Conservation (phyloP, 2,113 vertebrate species). For the Podarcis cretensis region DNA sequence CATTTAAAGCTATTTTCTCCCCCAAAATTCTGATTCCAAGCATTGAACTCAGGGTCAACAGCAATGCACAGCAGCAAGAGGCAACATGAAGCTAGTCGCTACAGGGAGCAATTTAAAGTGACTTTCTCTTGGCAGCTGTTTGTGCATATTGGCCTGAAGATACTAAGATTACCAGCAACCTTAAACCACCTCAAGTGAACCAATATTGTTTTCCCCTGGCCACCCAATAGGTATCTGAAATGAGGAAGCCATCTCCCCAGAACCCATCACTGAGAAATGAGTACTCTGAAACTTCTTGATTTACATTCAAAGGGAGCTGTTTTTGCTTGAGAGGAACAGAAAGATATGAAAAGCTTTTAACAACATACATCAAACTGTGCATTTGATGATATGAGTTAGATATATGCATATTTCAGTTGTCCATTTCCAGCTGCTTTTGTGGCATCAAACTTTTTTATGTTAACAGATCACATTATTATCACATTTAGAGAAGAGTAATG, state of each 20-base stretch:
- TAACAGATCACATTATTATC: slow-evolving; percentile 77
- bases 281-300: slow-evolving; percentile 61
- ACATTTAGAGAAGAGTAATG: slow-evolving; percentile 74
- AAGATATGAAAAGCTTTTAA: slow-evolving; percentile 71
- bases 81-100: neutral
- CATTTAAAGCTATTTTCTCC: neutral
- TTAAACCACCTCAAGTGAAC: neutral
- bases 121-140: neutral
- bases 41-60: neutral
- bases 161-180: neutral
- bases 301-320: slow-evolving; percentile 70
- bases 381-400: slow-evolving; percentile 68
- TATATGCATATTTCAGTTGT: slow-evolving; percentile 74
- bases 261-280: slow-evolving; percentile 61
- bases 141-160: neutral
- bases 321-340: slow-evolving; percentile 67
- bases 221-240: slow-evolving; percentile 40
- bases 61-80: neutral
- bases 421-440: slow-evolving; percentile 76
- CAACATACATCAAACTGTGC: slow-evolving; percentile 70
- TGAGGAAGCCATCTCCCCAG: slow-evolving; percentile 57
- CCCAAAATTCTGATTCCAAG: neutral
- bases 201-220: neutral
- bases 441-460: slow-evolving; percentile 78
- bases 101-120: neutral